A percentile compares a stretch with the other conserved stretches of the same genome.
These are phyloP conservation scores for Acleris emargana DNA, from an alignment of 2,888 invertebrate genomes.

Conservation along the genomic window DNA sequence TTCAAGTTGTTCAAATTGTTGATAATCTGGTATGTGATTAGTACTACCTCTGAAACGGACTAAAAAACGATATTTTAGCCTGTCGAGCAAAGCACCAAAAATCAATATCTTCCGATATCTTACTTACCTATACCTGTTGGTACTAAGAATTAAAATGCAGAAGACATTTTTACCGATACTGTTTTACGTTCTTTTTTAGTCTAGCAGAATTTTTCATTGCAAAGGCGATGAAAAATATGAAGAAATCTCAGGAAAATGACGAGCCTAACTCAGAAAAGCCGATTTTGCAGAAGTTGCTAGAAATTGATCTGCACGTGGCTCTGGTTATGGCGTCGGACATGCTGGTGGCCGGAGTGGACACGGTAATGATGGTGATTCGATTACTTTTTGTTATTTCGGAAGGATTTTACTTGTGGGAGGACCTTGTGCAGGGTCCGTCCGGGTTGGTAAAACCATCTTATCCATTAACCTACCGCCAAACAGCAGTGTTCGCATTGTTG, in stretches of 20 bases:
- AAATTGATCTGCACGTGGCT: constrained; percentile 83
- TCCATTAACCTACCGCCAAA: no score
- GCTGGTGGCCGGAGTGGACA: constrained; percentile 87
- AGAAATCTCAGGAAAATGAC: constrained; percentile 43
- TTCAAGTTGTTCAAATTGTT: no score
- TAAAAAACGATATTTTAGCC: no score
- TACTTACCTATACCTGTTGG: no score
- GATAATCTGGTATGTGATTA: no score
- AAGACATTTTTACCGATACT: no score
- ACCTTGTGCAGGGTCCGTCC: no score
- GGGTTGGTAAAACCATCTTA: no score
- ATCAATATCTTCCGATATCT: not conserved
- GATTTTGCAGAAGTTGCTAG: constrained; percentile 85
- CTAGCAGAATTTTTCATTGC: constrained; percentile 51
- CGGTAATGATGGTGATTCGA: constrained; percentile 70
- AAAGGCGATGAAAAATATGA: constrained; percentile 52
- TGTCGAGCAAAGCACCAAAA: not conserved
- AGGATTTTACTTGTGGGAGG: no score
- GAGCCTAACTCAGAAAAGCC: constrained; percentile 66
- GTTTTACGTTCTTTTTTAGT: constrained; percentile 39
- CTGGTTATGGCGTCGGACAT: constrained; percentile 86
- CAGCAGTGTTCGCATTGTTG: no score
- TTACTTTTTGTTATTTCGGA: not conserved
- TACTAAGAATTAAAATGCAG: no score
- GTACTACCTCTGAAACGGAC: no score